Percentiles rank a stretch among this genome's conserved stretches.
phyloP scores from a whole-genome alignment of 2,888 invertebrate genomes.

The Cephus nigrinus region DNA sequence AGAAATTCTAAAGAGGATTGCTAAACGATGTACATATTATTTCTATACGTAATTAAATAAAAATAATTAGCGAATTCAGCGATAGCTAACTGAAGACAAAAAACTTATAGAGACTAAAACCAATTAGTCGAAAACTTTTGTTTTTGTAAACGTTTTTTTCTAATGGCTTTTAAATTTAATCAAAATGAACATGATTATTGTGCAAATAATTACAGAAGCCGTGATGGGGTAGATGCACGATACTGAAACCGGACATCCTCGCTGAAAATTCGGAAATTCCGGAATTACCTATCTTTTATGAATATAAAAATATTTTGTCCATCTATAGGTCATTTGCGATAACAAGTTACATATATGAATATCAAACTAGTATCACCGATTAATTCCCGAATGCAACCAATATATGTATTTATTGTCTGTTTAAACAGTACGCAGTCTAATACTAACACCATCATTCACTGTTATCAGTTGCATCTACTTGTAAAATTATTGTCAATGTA shows the following conservation, averaged over 20 bases:
- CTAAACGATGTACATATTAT: neutral
- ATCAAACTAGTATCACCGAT: neutral
- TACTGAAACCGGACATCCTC: slow-evolving; percentile 46
- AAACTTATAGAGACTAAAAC: neutral
- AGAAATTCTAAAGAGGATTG: neutral
- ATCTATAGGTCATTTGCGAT: neutral
- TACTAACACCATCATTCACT: neutral
- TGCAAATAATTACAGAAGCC: slow-evolving; percentile 41
- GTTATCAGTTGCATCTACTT: neutral
- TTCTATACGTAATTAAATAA: neutral
- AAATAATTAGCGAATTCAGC: neutral
- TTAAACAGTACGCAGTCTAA: neutral
- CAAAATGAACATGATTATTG: neutral
- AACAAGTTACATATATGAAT: neutral
- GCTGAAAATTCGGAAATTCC: slow-evolving; percentile 37
- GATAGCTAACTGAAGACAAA: neutral
- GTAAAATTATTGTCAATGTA: neutral
- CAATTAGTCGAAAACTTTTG: neutral
- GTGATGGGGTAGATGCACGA: slow-evolving; percentile 47
- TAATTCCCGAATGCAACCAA: neutral
- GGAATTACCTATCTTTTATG: slow-evolving; percentile 6
- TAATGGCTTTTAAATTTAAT: neutral
- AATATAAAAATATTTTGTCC: neutral
- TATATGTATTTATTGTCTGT: neutral
- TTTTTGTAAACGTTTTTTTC: neutral